A percentile compares a stretch with the other conserved stretches of the same genome.
phyloP scores from a whole-genome alignment of 2,888 invertebrate species.

The Archips xylosteana region DNA sequence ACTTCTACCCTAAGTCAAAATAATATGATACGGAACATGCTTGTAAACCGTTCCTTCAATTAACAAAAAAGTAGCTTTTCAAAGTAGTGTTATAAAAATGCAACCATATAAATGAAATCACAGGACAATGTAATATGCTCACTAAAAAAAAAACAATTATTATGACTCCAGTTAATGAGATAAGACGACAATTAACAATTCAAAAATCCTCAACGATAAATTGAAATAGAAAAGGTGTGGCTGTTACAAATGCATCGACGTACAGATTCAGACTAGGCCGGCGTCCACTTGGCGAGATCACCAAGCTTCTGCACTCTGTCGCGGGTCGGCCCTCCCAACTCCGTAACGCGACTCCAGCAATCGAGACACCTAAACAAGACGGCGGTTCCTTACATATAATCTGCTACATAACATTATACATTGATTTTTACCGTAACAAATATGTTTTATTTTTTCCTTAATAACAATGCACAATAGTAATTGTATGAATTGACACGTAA shows the following conservation, averaged over 20 bases:
- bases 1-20: conserved; percentile 37
- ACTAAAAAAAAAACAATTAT: conserved; percentile 46
- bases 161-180: conserved; percentile 33
- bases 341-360: conserved; percentile 1
- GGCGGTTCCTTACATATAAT: conserved; percentile 73
- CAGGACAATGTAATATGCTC: conserved; percentile 46
- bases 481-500: conserved; percentile 84
- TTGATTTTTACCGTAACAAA: conserved; percentile 76
- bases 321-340: background rate
- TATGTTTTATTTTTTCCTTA: conserved; percentile 74
- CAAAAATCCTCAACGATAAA: conserved; percentile 14
- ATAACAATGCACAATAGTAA: conserved; percentile 82
- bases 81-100: conserved; percentile 45
- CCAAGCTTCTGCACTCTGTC: background rate
- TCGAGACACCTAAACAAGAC: conserved; percentile 55
- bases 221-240: conserved; percentile 30
- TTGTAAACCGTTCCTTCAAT: conserved; percentile 14
- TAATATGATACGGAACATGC: conserved; percentile 30
- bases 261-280: conserved; percentile 13
- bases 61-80: conserved; percentile 27
- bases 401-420: conserved; percentile 79
- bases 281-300: conserved; percentile 3
- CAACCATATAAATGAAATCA: conserved; percentile 42
- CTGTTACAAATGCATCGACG: conserved; percentile 28
- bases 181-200: conserved; percentile 8